Base-by-base conservation (phyloP, 2,113 vertebrate species). In the Haliaeetus leucogaster region DNA sequence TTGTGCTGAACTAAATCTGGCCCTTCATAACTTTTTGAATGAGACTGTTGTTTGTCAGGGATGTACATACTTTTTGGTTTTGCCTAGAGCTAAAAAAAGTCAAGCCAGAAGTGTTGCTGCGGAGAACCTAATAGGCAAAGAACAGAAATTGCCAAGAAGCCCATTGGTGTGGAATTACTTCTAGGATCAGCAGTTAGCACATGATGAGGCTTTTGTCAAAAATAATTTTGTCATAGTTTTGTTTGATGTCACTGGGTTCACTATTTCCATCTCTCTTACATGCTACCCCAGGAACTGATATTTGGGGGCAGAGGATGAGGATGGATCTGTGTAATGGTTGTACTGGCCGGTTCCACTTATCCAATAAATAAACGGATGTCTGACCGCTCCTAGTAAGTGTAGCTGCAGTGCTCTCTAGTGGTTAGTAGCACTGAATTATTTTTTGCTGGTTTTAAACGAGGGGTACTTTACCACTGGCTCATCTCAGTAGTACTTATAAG, bases 21-120 rank as follows among this genome's bases (percentile, higher is more conserved):
- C 89, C 86, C 93, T 96, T 95, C 95, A 95, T 95, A 82, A 62
- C 66, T 84, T 52, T 68, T 93, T 95, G 86, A 95, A 97, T 95
- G 94, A 79, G 78, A 30, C 78, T 94, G 94, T 76, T 97, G 91
- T 97, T 91, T 82, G 50, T 86, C 82, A 89, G 89, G 63, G 79
- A 16, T 55, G 36, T 53, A 55, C 93, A 95, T 96, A 95, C 61
- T 43, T 95, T 19, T 68, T 76, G 91, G 72, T 95, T 97, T 97
- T 94, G 86, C 94, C 91, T 77, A 40, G 78, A 91, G 78, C 95
- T 94, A 93, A 94, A 95, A 96, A 91, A 93, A 87, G 73, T 38
- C 55, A 23, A 48, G 52, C 30, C 80, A 92, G 77, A 79, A 95
- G 89, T 79, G 91, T 72, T 94, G 61, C 91, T 93, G 61, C 26